These are phyloP conservation scores for Danaus chrysippus DNA, from an alignment of 2,888 invertebrate genomes.

Conservation along the genomic window DNA sequence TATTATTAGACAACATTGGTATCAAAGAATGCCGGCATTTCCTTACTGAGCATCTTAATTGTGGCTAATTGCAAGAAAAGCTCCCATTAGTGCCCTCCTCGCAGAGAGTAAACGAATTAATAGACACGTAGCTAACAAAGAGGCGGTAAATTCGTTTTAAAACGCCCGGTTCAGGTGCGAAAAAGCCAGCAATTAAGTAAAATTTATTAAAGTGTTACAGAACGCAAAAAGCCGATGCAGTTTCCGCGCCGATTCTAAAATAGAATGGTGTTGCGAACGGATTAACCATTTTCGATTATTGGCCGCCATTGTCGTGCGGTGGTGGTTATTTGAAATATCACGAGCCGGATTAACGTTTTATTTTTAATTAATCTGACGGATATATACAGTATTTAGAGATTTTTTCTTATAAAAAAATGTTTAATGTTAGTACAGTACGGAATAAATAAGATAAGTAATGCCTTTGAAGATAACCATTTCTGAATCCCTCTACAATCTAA, in stretches of 20 bases:
- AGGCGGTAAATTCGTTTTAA: slow-evolving; percentile 70
- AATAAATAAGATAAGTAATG: too few species aligned
- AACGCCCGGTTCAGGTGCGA: slow-evolving; percentile 68
- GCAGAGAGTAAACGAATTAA: slow-evolving; percentile 75
- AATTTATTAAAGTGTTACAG: slow-evolving; percentile 62
- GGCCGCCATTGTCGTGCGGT: slow-evolving; percentile 19
- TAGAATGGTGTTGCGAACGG: slow-evolving; percentile 25
- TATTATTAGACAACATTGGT: slow-evolving; percentile 21
- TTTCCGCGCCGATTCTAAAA: slow-evolving; percentile 32
- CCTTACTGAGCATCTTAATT: slow-evolving; percentile 69
- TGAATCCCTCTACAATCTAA: neutral
- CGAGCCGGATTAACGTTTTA: slow-evolving; percentile 3
- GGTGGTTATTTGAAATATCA: slow-evolving; percentile 2
- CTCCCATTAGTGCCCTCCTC: slow-evolving; percentile 63
- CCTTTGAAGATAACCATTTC: neutral
- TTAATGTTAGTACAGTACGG: neutral
- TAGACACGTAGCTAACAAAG: slow-evolving; percentile 62
- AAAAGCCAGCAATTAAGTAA: slow-evolving; percentile 63
- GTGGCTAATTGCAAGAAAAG: slow-evolving; percentile 73
- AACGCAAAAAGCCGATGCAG: slow-evolving; percentile 40
- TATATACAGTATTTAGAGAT: neutral
- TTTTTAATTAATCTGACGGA: slow-evolving; percentile 1
- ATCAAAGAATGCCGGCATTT: slow-evolving; percentile 44
- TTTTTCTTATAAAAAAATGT: neutral
- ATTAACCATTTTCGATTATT: slow-evolving; percentile 32